phyloP scores from a whole-genome alignment of 1,140 invertebrate genomes.

The Drosophila subobscura region DNA sequence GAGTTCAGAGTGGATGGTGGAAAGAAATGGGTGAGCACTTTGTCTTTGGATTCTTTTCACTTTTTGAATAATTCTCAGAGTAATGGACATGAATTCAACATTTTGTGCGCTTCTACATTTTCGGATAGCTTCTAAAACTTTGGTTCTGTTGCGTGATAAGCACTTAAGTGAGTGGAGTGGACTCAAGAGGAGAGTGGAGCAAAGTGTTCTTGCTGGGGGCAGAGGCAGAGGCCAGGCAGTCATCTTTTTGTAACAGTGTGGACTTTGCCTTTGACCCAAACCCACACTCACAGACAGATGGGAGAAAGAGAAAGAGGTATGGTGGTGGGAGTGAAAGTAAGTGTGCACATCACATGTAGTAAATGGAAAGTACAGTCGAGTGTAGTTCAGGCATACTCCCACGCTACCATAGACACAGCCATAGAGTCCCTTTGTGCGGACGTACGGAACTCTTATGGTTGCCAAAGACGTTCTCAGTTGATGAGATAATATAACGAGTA shows the following conservation, averaged over 20 bases:
- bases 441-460: slow-evolving; percentile 57
- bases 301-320: neutral
- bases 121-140: slow-evolving; percentile 55
- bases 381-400: slow-evolving; percentile 38
- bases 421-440: slow-evolving; percentile 39
- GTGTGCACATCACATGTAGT: slow-evolving; percentile 30
- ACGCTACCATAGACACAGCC: slow-evolving; percentile 10
- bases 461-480: slow-evolving; percentile 69
- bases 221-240: slow-evolving; percentile 25
- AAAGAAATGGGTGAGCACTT: slow-evolving; percentile 10
- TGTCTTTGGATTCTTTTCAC: slow-evolving; percentile 38
- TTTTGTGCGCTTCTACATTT: slow-evolving; percentile 29
- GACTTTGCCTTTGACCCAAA: slow-evolving; percentile 70
- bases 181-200: slow-evolving; percentile 33
- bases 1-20: neutral
- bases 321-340: neutral
- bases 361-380: slow-evolving; percentile 67
- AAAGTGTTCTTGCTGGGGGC: too few relatives aligned
- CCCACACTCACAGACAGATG: slow-evolving; percentile 13
- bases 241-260: slow-evolving; percentile 63
- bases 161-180: slow-evolving; percentile 51
- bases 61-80: slow-evolving; percentile 40
- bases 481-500: slow-evolving; percentile 80
- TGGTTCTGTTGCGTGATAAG: slow-evolving; percentile 62
- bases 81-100: slow-evolving; percentile 44